phyloP scores from a whole-genome alignment of 2,888 invertebrate genomes.

The Heliconius cydno region DNA sequence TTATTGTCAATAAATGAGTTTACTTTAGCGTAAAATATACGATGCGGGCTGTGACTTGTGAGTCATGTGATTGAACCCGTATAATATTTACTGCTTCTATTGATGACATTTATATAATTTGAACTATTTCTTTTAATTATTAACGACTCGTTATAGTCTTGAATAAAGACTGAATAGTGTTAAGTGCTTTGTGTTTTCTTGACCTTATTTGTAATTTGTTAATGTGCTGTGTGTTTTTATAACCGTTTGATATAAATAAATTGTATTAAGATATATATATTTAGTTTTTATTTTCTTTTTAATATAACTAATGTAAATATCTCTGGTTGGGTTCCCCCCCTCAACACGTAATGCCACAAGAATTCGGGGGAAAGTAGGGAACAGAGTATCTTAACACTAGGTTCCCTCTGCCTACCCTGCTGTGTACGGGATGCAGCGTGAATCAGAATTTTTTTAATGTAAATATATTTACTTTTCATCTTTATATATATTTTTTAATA shows the following conservation, averaged over 20 bases:
- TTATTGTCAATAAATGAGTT: neutral
- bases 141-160: neutral
- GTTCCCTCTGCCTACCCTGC: too few species aligned
- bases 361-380: too few species aligned
- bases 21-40: neutral
- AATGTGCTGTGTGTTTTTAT: conserved; percentile 5
- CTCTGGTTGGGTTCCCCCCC: neutral
- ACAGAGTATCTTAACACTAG: too few species aligned
- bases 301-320: neutral
- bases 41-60: neutral
- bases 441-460: neutral
- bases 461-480: too few species aligned
- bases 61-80: neutral
- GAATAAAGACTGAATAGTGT: conserved; percentile 3
- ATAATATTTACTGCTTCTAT: neutral
- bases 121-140: neutral
- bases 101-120: neutral
- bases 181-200: neutral
- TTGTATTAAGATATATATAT: neutral
- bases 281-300: neutral
- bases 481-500: neutral
- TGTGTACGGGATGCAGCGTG: neutral
- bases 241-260: conserved; percentile 12
- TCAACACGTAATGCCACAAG: neutral
- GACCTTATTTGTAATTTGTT: neutral